Conservation (phyloP, 2,797 vertebrate species). For the Hydrophis major region DNA sequence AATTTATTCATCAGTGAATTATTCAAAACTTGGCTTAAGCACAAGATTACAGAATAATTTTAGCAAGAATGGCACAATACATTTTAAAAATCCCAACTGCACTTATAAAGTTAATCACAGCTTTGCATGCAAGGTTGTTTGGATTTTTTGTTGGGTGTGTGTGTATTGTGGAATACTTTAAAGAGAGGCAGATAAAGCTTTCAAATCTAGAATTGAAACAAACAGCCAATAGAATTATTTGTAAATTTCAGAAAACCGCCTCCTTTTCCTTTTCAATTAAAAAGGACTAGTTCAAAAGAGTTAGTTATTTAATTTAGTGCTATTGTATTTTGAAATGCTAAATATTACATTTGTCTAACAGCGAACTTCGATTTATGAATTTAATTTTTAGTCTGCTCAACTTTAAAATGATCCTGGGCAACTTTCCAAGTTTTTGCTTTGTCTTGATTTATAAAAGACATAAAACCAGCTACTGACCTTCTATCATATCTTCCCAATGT, state of each 20-base stretch:
- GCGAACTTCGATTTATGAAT: background rate
- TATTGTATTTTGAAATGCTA: slow-evolving; percentile 21
- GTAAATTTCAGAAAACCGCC: slow-evolving; percentile 39
- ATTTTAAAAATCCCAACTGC: slow-evolving; percentile 77
- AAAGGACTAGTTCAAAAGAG: slow-evolving; percentile 22
- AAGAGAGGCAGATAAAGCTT: slow-evolving; percentile 58
- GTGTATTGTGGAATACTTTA: slow-evolving; percentile 19
- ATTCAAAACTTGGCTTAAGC: slow-evolving; percentile 78
- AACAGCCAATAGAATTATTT: slow-evolving; percentile 40
- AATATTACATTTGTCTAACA: background rate
- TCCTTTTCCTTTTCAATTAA: slow-evolving; percentile 11
- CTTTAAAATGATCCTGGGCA: background rate
- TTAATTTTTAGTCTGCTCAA: background rate
- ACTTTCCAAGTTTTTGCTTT: background rate
- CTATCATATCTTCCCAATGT: background rate
- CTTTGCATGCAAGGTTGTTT: slow-evolving; percentile 64
- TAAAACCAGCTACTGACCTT: background rate
- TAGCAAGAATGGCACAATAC: slow-evolving; percentile 72
- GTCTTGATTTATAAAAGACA: background rate
- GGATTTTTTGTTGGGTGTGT: background rate
- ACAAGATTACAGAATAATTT: slow-evolving; percentile 81
- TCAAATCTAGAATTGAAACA: slow-evolving; percentile 53
- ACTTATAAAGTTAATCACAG: slow-evolving; percentile 77
- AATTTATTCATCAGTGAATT: slow-evolving; percentile 85
- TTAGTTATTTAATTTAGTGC: slow-evolving; percentile 39